Conservation (phyloP, 1,140 invertebrate genomes). For the Andricus grossulariae region DNA sequence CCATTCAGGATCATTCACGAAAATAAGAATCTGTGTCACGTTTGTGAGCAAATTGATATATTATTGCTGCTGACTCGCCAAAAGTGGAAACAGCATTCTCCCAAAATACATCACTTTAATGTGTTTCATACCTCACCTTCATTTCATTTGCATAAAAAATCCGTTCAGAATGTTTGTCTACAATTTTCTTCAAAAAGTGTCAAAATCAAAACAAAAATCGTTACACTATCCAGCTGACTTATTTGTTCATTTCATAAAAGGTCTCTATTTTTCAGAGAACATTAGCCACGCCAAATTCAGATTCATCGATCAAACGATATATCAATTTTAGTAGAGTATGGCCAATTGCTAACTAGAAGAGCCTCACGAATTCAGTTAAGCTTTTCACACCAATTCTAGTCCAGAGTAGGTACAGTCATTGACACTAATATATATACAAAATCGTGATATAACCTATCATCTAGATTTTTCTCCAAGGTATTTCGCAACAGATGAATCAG, state of each 20-base stretch:
- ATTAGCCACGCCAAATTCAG: slow-evolving; percentile 29
- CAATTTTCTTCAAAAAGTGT: too few species aligned
- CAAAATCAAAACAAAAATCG: neutral
- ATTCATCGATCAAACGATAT: slow-evolving; percentile 58
- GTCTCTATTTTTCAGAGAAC: slow-evolving; percentile 39
- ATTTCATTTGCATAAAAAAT: neutral
- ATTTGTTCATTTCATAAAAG: slow-evolving; percentile 23
- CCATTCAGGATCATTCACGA: neutral
- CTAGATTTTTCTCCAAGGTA: neutral
- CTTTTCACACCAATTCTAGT: slow-evolving; percentile 7
- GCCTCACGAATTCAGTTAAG: neutral
- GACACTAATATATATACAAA: neutral
- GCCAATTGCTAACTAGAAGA: slow-evolving; percentile 45
- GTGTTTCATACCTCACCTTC: too few species aligned
- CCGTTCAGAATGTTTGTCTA: neutral
- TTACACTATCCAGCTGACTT: neutral
- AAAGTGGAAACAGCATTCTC: neutral
- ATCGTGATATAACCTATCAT: slow-evolving; percentile 32
- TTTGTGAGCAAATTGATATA: slow-evolving; percentile 6
- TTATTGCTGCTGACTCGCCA: neutral
- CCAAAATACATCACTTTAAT: too few species aligned
- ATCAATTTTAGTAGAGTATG: slow-evolving; percentile 53
- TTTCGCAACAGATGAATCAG: too few species aligned
- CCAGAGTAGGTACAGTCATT: neutral
- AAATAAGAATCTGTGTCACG: neutral